phyloP scores from a whole-genome alignment of 2,888 invertebrate genomes.

The Chydorus sphaericus region DNA sequence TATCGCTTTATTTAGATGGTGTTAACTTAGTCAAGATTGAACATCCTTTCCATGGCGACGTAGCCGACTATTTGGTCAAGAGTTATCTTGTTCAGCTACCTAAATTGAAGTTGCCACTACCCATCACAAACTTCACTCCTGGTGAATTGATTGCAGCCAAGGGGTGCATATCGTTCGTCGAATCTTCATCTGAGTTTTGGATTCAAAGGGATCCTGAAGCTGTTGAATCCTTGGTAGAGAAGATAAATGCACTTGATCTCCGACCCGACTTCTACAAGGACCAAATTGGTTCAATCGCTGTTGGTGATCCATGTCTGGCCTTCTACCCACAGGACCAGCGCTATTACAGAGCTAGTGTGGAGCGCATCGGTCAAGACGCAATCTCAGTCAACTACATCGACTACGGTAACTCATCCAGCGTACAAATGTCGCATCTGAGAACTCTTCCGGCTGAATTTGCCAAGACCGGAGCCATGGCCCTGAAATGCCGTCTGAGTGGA shows the following conservation, averaged over 20 bases:
- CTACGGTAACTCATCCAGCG: slow-evolving; percentile 6
- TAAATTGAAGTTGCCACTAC: not conserved
- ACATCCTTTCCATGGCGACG: too few relatives aligned
- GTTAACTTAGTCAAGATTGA: too few relatives aligned
- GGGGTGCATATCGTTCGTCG: not conserved
- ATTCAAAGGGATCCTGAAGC: not conserved
- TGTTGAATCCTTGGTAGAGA: not conserved
- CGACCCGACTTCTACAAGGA: not conserved
- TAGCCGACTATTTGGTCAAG: too few relatives aligned
- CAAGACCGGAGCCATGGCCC: not conserved
- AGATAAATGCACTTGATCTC: not conserved
- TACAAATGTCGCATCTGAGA: not conserved
- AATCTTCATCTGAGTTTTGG: slow-evolving; percentile 1
- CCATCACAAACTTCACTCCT: not conserved
- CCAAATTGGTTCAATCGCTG: not conserved
- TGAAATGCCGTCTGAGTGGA: not conserved
- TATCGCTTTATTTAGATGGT: too few relatives aligned
- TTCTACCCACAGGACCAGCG: slow-evolving; percentile 2
- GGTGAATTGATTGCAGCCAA: not conserved
- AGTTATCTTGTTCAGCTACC: not conserved
- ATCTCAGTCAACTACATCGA: slow-evolving; percentile 6
- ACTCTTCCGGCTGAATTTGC: not conserved
- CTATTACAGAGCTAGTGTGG: slow-evolving; percentile 8
- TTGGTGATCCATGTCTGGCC: slow-evolving; percentile 3
- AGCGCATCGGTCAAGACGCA: not conserved